A percentile compares a stretch with the other conserved stretches of the same genome.
These are phyloP conservation scores for Callithrix jacchus DNA, from an alignment of 2,113 vertebrate genomes.

Conservation along the genomic window DNA sequence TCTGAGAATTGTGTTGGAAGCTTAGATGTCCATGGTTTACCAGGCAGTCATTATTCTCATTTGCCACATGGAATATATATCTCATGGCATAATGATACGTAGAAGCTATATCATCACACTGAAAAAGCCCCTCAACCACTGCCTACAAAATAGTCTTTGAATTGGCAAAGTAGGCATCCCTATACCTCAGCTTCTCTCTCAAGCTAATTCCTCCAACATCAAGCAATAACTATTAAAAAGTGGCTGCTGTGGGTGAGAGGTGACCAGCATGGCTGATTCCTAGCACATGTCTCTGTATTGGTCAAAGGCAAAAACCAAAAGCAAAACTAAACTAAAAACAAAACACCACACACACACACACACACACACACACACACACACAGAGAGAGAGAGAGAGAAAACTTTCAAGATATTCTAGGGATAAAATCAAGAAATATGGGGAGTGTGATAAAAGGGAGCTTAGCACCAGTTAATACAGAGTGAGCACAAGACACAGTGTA, in stretches of 20 bases:
- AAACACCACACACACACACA: too few relatives aligned
- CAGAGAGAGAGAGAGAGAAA: too few relatives aligned
- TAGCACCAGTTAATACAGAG: too few relatives aligned
- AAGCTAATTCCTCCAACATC: neutral
- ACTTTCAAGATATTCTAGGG: neutral
- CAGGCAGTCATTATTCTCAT: neutral
- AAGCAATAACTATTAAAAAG: neutral
- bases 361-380: too few relatives aligned
- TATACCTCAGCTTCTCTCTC: neutral
- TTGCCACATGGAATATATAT: neutral
- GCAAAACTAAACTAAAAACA: neutral
- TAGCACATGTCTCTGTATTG: neutral
- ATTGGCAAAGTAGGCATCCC: neutral
- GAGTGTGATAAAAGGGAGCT: neutral
- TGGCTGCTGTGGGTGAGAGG: neutral
- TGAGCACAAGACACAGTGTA: neutral
- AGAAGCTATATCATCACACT: neutral
- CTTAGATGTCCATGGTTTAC: neutral
- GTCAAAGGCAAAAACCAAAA: slow-evolving; percentile 18
- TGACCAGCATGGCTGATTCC: neutral
- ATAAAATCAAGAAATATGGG: neutral
- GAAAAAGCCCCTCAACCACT: neutral
- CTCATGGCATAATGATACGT: neutral
- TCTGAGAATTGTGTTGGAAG: neutral
- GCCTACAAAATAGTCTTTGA: neutral